A percentile compares a stretch with the other conserved stretches of the same genome.
These are phyloP conservation scores for Climacteris rufus DNA, from an alignment of 2,113 vertebrate species.

Conservation along the genomic window DNA sequence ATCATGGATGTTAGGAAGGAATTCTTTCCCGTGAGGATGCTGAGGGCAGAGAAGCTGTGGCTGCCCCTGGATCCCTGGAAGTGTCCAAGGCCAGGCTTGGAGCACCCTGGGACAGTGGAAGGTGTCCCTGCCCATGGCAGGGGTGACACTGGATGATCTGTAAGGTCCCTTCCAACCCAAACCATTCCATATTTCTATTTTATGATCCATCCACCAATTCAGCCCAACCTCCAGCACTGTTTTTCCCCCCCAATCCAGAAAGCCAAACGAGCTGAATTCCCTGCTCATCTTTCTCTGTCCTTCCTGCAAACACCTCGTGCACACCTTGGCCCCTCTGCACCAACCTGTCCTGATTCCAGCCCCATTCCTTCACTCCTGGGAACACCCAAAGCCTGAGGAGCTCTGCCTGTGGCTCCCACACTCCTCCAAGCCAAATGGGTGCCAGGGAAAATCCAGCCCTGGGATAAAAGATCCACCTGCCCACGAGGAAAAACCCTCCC, in stretches of 20 bases:
- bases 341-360: too few relatives aligned
- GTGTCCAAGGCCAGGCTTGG: neutral
- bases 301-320: too few relatives aligned
- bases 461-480: neutral
- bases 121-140: neutral
- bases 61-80: neutral
- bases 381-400: neutral
- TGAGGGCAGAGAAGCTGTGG: neutral
- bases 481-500: neutral
- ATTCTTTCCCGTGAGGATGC: neutral
- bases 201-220: too few relatives aligned
- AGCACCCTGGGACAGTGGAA: accelerated
- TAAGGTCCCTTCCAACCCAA: neutral
- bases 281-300: too few relatives aligned
- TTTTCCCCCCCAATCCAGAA: too few relatives aligned
- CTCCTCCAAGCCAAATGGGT: neutral
- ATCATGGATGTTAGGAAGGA: neutral
- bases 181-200: neutral
- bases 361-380: neutral
- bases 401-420: neutral
- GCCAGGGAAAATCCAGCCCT: neutral
- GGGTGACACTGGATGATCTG: neutral
- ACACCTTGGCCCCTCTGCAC: too few relatives aligned
- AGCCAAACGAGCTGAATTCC: too few relatives aligned
- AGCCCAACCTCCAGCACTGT: too few relatives aligned